Evolutionary conservation across 2,797 vertebrate genomes (phyloP).

Genomic region (Balearica regulorum): DNA sequence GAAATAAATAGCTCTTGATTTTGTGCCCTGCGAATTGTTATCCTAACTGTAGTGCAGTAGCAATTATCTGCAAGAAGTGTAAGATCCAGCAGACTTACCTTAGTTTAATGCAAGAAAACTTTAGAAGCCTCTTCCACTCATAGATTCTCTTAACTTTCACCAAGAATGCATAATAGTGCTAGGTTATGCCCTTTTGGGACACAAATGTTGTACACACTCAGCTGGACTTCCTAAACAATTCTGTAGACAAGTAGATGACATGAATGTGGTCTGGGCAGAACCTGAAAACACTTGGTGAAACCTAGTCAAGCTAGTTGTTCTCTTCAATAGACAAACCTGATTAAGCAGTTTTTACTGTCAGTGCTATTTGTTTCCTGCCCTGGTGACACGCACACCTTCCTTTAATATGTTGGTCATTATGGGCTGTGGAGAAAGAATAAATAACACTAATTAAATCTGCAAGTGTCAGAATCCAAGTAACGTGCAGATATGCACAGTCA

Average conservation of each 20-base stretch:
- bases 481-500: background rate
- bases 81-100: background rate
- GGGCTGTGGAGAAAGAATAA: constrained; percentile 5
- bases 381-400: background rate
- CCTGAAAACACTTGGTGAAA: background rate
- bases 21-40: background rate
- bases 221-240: background rate
- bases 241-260: background rate
- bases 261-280: background rate
- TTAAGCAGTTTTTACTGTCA: background rate
- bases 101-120: background rate
- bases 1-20: background rate
- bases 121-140: background rate
- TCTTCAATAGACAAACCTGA: background rate
- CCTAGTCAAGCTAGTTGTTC: background rate
- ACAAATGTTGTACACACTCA: background rate
- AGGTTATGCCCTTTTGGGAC: background rate
- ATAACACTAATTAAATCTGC: background rate
- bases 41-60: background rate
- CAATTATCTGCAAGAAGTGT: rapidly evolving
- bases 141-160: background rate
- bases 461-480: background rate
- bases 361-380: background rate
- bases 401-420: background rate
- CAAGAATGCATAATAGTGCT: background rate